Base-by-base conservation (phyloP, 2,888 invertebrate species). In the Abscondita cerata region DNA sequence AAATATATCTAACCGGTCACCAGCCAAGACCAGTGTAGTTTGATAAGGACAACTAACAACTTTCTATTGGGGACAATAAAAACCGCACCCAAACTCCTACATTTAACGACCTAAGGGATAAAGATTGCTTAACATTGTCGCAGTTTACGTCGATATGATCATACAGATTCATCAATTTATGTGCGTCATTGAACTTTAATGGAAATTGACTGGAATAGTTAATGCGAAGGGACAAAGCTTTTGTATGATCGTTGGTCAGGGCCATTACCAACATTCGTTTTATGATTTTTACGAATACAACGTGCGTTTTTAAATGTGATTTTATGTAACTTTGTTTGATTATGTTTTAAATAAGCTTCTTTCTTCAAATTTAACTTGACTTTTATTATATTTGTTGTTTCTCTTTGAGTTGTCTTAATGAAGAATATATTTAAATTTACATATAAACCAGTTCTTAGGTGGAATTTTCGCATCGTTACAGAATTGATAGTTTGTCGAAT, bases 151-250 rank as follows among this genome's bases (percentile, higher is more conserved):
- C 38, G 58, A 58, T 38, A 44, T 34, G 58, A 59, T 59, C 53
- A 59, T 52, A 48, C 19, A 48, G 36, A 59, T 52, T 48, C 52
- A 52, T 53, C 59, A 53, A 59, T 52, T 59, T 59, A 53, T 48
- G 40, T 59, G 59, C 59, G 59, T 47, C 59, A 53, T 59, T 59
- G 59, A 59, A 59, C 59, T 59, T 59, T 59, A 59, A 59, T 59
- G 51, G 53, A 59, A 59, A 40, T 59, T n/a, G 31, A 34, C 41
- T 41, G 36, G 18, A 50, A 40, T 44, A 18, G 16, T 20, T 46
- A 51, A 59, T 53, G 52, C 48, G 47, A 48, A 53, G 38, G 53
- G 52, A 59, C 52, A 59, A 59, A 52, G 58, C 59, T 53, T 57
- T 53, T 59, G 47, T 59, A 53, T 48, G 53, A 33, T 48, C 59